Evolutionary conservation across 2,113 vertebrate species (phyloP).

Genomic region (Hepsetus odoe): DNA sequence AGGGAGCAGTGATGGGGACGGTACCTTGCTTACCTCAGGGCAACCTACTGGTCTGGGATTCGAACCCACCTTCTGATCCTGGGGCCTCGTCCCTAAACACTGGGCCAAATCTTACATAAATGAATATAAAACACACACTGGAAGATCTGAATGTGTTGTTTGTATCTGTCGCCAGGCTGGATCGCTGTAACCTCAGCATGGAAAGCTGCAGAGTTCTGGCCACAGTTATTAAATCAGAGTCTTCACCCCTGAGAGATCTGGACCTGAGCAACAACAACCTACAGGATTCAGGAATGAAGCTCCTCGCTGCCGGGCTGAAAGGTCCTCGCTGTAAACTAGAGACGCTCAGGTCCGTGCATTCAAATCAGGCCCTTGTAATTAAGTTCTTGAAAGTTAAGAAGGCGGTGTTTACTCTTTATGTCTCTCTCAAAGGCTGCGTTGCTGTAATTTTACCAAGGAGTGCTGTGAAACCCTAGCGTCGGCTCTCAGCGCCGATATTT

Average conservation of each 20-base stretch:
- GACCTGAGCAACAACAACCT: not conserved
- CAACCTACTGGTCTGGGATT: no score
- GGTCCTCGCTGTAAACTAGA: not conserved
- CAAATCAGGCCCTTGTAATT: no score
- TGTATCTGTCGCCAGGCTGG: not conserved
- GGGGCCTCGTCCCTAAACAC: no score
- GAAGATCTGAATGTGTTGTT: not conserved
- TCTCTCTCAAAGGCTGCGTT: not conserved
- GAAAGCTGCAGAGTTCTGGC: not conserved
- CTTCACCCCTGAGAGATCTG: not conserved
- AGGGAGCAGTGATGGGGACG: no score
- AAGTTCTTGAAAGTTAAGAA: no score
- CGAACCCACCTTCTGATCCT: no score
- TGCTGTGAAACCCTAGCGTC: slow-evolving; percentile 12
- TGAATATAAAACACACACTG: no score
- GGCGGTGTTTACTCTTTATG: not conserved
- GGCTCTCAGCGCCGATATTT: slow-evolving; percentile 22
- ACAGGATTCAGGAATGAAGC: not conserved
- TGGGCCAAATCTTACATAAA: no score
- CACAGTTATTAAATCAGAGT: not conserved
- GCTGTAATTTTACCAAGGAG: slow-evolving; percentile 3
- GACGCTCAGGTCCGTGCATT: not conserved
- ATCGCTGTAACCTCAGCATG: not conserved
- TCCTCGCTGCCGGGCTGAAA: not conserved
- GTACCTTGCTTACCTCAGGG: no score